Evolutionary conservation across 2,797 vertebrate species (phyloP).

Genomic region (Acipenser ruthenus): DNA sequence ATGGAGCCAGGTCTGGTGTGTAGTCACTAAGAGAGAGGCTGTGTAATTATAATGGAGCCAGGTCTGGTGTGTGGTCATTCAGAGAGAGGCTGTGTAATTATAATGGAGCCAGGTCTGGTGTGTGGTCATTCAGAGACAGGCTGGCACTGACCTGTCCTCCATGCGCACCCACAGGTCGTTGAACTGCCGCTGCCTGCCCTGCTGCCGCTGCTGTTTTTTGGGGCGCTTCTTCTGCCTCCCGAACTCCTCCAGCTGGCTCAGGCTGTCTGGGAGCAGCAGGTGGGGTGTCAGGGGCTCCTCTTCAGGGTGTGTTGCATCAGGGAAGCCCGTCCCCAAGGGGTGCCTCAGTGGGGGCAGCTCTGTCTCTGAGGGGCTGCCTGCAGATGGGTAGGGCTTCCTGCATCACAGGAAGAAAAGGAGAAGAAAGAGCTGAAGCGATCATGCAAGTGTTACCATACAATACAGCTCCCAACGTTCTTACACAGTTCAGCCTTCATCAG

Average conservation of each 20-base stretch:
- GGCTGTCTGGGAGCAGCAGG: constrained; percentile 85
- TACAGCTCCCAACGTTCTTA: not conserved
- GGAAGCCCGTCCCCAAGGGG: constrained; percentile 45
- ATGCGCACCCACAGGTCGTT: constrained; percentile 97
- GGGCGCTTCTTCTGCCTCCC: constrained; percentile 83
- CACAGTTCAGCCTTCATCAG: not conserved
- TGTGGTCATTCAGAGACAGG: too few species aligned
- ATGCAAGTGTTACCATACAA: not conserved
- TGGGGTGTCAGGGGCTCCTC: constrained; percentile 68
- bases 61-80: too few species aligned
- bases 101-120: too few species aligned
- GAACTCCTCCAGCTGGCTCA: constrained; percentile 94
- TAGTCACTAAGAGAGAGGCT: too few species aligned
- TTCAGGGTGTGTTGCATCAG: constrained; percentile 47
- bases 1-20: too few species aligned
- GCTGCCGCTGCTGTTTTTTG: constrained; percentile 72
- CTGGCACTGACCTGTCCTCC: constrained; percentile 75
- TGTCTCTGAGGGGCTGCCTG: constrained; percentile 28
- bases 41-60: too few species aligned
- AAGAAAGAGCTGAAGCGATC: constrained; percentile 16
- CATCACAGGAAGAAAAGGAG: constrained; percentile 28
- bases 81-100: too few species aligned
- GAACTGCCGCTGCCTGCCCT: constrained; percentile 78
- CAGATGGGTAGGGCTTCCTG: not conserved
- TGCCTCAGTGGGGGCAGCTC: constrained; percentile 24